phyloP scores from a whole-genome alignment of 1,140 invertebrate species.

The Drosophila pseudoananassae region DNA sequence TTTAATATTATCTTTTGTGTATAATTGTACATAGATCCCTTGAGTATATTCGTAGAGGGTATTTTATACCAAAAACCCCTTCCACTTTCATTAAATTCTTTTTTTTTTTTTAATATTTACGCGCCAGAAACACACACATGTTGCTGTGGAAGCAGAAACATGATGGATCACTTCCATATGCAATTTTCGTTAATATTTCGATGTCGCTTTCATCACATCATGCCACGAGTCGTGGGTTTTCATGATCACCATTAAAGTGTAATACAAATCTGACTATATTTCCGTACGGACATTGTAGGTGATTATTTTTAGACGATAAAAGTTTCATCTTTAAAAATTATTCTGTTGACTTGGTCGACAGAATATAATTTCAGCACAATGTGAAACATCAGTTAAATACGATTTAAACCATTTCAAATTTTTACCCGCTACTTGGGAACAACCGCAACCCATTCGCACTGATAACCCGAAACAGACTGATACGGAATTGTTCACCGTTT shows the following conservation, averaged over 20 bases:
- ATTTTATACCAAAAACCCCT: neutral
- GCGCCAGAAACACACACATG: conserved; percentile 43
- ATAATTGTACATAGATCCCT: too few relatives aligned
- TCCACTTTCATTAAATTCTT: conserved; percentile 16
- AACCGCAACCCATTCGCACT: conserved; percentile 45
- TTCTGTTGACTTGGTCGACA: too few relatives aligned
- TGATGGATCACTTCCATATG: conserved; percentile 83
- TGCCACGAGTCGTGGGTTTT: conserved; percentile 53
- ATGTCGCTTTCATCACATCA: conserved; percentile 45
- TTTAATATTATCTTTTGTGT: neutral
- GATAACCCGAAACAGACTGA: conserved; percentile 63
- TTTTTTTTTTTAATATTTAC: conserved; percentile 45
- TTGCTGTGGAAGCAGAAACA: conserved; percentile 46
- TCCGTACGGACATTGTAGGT: neutral
- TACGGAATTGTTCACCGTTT: conserved; percentile 6
- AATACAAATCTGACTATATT: neutral
- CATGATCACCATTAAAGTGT: conserved; percentile 19
- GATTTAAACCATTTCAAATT: conserved; percentile 4
- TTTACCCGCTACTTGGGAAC: conserved; percentile 14
- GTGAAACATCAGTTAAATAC: neutral
- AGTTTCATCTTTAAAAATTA: neutral
- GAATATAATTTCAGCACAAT: neutral
- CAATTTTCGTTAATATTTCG: conserved; percentile 79
- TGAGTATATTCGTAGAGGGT: neutral
- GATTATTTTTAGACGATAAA: neutral